Evolutionary conservation across 2,888 invertebrate genomes (phyloP), one percentile per base, ranked within the genome.

Genomic region (Sthenelais limicola): DNA sequence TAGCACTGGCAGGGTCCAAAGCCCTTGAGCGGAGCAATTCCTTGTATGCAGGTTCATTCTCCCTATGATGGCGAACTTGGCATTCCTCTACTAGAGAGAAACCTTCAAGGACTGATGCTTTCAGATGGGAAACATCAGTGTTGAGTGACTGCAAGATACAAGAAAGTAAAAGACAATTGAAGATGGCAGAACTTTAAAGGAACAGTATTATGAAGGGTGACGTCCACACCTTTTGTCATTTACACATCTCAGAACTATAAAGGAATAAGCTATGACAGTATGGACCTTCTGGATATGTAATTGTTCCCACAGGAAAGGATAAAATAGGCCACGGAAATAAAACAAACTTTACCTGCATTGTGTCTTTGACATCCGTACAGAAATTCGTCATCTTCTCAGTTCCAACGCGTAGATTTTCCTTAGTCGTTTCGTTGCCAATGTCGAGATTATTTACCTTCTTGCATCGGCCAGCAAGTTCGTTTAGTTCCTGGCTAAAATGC

Each of bases 1-100:
- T 91, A 5, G 90, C 90, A 2, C 92, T 92, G 4, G 91, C 89
- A 0, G 93, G 93, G 84, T 93, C 93, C 30, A 92, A 83, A 7
- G 90, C 89, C 79, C 85, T 75, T 4, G 58, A 49, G n/a, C 51
- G 26, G 24, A 78, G 73, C 52, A 78, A 69, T 30, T 28, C 26
- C 69, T 70, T 66, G 71, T 73, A 77, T 51, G 52, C 84, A 28
- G 84, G 83, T 77, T 89, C 88, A 30, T 80, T 79, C 74, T 86
- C 84, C 18, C 87, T 78, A 43, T 83, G 81, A 26, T 85, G 80
- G 18, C 85, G 75, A 12, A 83, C 78, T 30, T 82, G 80, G 56
- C 87, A 88, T 71, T 89, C 88, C 79, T 88, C 88, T 1, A 83
- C 76, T 79, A 86, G 83, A 3, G 85, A 85, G 69, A 86, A 86